Percentiles rank a stretch among this genome's conserved stretches.
Conservation (phyloP, 1,140 invertebrate species). For the Lordiphosa stackelbergi region DNA sequence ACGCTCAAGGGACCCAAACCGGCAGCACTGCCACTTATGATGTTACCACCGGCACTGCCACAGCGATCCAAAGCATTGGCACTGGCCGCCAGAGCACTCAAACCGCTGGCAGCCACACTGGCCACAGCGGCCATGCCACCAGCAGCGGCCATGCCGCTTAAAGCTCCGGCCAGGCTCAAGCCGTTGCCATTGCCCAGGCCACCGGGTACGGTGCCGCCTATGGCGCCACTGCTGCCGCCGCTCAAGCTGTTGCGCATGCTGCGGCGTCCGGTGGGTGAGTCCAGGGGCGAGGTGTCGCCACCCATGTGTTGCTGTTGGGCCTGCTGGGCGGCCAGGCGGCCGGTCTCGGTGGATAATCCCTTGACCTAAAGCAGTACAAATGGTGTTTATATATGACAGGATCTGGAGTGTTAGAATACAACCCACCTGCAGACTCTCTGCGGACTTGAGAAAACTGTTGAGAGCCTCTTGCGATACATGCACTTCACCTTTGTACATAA, state of each 20-base stretch:
- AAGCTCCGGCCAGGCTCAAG: constrained; percentile 47
- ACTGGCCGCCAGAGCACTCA: constrained; percentile 55
- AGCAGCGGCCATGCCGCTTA: constrained; percentile 69
- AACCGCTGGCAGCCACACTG: constrained; percentile 53
- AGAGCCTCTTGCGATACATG: constrained; percentile 93
- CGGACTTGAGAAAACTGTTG: constrained; percentile 92
- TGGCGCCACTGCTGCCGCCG: constrained; percentile 27
- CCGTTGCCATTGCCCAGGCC: constrained; percentile 53
- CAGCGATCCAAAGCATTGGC: constrained; percentile 60
- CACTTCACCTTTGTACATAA: constrained; percentile 95
- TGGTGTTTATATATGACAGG: background rate
- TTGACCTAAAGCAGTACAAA: constrained; percentile 80
- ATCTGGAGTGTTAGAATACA: background rate
- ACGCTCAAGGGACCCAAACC: constrained; percentile 39
- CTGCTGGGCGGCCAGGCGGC: constrained; percentile 84
- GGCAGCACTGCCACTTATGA: constrained; percentile 52
- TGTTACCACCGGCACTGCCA: constrained; percentile 65
- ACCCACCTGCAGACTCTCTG: constrained; percentile 89
- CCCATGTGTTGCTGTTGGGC: constrained; percentile 79
- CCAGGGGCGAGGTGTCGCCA: constrained; percentile 65
- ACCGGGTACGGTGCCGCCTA: constrained; percentile 32
- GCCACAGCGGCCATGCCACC: constrained; percentile 59
- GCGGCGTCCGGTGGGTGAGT: constrained; percentile 67
- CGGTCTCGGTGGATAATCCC: constrained; percentile 87
- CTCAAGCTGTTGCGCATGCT: constrained; percentile 76